phyloP scores from a whole-genome alignment of 2,888 invertebrate species.

The Polyommatus iphigenia region DNA sequence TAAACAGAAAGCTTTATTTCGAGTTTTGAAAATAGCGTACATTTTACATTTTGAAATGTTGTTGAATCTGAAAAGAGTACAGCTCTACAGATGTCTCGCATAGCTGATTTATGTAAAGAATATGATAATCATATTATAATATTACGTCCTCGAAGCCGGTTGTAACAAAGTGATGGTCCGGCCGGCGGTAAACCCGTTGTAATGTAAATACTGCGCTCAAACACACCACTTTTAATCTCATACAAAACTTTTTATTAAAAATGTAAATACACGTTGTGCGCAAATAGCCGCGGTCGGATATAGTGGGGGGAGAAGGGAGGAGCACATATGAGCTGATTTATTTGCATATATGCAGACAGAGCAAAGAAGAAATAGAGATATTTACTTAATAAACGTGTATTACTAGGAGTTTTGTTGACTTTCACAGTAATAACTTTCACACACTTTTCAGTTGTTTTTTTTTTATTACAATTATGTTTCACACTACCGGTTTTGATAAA shows the following conservation, averaged over 20 bases:
- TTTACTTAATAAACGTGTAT: too few species aligned
- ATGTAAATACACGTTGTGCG: neutral
- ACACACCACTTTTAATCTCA: neutral
- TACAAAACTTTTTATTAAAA: constrained; percentile 8
- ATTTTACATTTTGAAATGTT: neutral
- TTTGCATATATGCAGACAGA: neutral
- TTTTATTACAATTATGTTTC: too few species aligned
- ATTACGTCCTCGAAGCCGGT: neutral
- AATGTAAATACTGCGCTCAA: constrained; percentile 10
- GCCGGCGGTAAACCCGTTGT: neutral
- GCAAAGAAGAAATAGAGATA: neutral
- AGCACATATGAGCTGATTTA: neutral
- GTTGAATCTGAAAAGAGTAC: neutral
- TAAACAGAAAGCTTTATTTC: too few species aligned
- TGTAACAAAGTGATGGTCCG: neutral
- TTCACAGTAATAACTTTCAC: too few species aligned
- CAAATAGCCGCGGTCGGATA: neutral
- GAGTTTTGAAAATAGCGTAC: neutral
- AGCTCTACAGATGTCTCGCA: neutral
- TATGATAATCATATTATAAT: neutral
- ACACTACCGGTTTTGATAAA: too few species aligned
- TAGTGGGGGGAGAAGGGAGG: neutral
- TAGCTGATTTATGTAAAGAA: neutral
- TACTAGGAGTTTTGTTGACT: too few species aligned
- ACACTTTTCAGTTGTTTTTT: too few species aligned